Evolutionary conservation across 1,140 invertebrate species (phyloP), one percentile per base, ranked within the genome.

Genomic region (Neodiprion pinetum): DNA sequence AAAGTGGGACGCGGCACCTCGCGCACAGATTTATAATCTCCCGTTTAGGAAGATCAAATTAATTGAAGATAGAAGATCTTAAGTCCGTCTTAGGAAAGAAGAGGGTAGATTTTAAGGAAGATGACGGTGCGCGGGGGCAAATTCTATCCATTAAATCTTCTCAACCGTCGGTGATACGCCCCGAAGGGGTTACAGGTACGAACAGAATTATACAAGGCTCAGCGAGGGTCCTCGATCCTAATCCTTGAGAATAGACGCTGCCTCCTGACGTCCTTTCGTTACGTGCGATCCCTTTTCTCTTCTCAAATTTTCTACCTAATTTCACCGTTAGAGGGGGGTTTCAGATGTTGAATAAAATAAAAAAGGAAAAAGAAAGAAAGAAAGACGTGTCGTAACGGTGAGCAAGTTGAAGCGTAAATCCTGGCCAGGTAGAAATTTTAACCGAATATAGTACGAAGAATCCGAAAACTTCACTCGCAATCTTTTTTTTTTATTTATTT

Each of bases 171-270:
- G n/a, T 5, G 53, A 17, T 3, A 61, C 11, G n/a, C 53, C 53
- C 53, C 9, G 53, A 9, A 61, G 53, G 53, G 53, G 53, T 40
- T 40, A 40, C 28, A 40, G 28, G 53, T 61, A 61, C 53, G 9
- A 61, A 61, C n/a, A 61, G 53, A 12, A 61, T 61, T 61, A 61
- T 61, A 61, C n/a, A 61, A 61, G 53, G 53, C 53, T 61, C 53
- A 61, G 53, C 53, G 53, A 61, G n/a, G 53, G 53, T 12, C n/a
- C 53, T 12, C 53, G 28, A 40, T 40, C 53, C n/a, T 61, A 61
- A 61, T 61, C 53, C 53, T 61, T 4, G 53, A 0, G 53, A 14
- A 61, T 61, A 61, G 53, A 17, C 53, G n/a, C 28, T 61, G 53
- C 53, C 53, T 12, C 53, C n/a, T 61, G 53, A 61, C n/a, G 53